Evolutionary conservation across 2,797 vertebrate genomes (phyloP).

Genomic region (Rhabdophis nuchalis): DNA sequence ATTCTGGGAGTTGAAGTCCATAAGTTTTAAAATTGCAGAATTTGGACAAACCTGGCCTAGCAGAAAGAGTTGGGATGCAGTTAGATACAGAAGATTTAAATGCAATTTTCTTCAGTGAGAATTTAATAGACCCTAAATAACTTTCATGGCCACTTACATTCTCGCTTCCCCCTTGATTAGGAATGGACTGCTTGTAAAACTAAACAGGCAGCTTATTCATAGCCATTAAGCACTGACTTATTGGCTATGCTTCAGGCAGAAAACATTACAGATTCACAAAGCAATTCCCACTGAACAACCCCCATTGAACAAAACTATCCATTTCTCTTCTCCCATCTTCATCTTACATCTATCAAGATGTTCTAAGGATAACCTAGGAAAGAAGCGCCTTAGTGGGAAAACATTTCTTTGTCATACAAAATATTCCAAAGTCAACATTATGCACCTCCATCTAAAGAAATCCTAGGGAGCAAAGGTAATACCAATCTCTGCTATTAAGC

Average conservation of each 20-base stretch:
- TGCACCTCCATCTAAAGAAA: neutral
- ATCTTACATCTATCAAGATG: neutral
- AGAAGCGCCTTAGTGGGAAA: neutral
- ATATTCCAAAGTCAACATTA: neutral
- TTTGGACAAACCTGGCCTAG: neutral
- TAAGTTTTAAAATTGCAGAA: neutral
- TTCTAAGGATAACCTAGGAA: neutral
- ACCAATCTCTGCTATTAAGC: neutral
- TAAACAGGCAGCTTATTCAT: neutral
- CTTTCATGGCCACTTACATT: too few species aligned
- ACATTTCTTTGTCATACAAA: neutral
- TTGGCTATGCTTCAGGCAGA: neutral
- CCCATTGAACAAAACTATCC: neutral
- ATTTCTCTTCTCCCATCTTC: neutral
- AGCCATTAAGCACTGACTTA: neutral
- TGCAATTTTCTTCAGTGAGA: neutral
- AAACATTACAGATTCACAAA: neutral
- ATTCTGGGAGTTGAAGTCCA: neutral
- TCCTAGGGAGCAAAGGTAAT: neutral
- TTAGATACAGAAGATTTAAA: neutral
- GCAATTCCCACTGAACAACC: neutral
- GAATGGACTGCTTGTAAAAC: neutral
- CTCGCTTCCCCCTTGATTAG: neutral
- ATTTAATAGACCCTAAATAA: neutral
- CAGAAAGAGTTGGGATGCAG: neutral